Evolutionary conservation across 2,888 invertebrate genomes (phyloP), one percentile per base, ranked within the genome.

Genomic region (Cyclophora albipunctata): DNA sequence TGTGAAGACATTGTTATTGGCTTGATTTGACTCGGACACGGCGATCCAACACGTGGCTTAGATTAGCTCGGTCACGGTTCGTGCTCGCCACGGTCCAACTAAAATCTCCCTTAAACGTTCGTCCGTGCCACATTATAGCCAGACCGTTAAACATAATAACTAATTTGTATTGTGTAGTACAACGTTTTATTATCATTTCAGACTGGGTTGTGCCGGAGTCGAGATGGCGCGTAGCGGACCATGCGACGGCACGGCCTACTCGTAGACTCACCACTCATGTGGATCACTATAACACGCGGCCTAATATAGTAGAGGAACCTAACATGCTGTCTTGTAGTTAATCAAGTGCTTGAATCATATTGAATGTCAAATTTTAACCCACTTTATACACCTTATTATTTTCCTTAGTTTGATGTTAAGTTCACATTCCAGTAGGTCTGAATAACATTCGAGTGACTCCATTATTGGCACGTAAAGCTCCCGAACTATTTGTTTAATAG

Each of bases 191-290:
- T n/a, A 42, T 7, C 20, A 40, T 51, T 51, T n/a, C 45, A 50
- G 42, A 1, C 6, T 46, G 42, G 7, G 5, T 7, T 49, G 52
- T 7, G 49, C 34, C 2, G 34, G 43, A n/a, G 44, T 44, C 3
- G 40, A 41, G 40, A 40, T 46, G 48, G 46, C 46, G 3, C 52
- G 46, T 35, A 34, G 4, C 2, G 52, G 52, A 35, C 5, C 34
- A 20, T 48, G 48, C 34, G 34, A 20, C 7, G 5, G 7, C n/a
- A n/a, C n/a, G n/a, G n/a, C n/a, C n/a, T n/a, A n/a, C 7, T 7
- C n/a, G 7, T 3, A 40, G 40, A 42, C 7, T 7, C 4, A 42
- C 42, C 7, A 42, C 7, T 20, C 20, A 20, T 20, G 20, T 20
- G 20, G 20, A 20, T 20, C 20, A 20, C 20, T 20, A 20, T 1